Base-by-base conservation (phyloP, 2,888 invertebrate genomes). In the Acronicta aceris region DNA sequence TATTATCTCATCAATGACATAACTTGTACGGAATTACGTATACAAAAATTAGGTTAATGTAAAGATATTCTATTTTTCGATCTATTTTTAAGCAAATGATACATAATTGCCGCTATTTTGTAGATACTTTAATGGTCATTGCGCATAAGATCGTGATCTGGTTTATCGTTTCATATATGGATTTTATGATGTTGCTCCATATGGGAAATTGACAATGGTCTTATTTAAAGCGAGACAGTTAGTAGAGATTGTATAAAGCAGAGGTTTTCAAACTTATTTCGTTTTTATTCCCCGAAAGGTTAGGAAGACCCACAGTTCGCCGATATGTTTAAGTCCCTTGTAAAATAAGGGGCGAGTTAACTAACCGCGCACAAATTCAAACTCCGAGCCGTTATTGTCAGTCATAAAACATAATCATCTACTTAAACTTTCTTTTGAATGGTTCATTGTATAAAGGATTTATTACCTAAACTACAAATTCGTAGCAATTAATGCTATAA, bases 81-180 rank as follows among this genome's bases (percentile, higher is more conserved):
- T 74, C 72, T 55, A 49, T 57, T 76, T 74, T 61, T 43, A 51
- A 38, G 50, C 56, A 60, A 67, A 60, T 74, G 36, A 59, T 61
- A 59, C 25, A 59, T 73, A 76, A 72, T 74, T 41, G 53, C 17
- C 17, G 52, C 4, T 56, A 68, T 68, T 70, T 72, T 68, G 57
- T 27, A 57, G 8, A 58, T 61, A 36, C 33, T 59, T 51, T 59
- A 68, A 73, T 68, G 47, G 69, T 41, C 21, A 57, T 76, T 76
- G 71, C 76, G 74, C 56, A 61, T 57, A 16, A 41, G 40, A 27
- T 75, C 71, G 67, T 73, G 72, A 73, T 66, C 57, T 59, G 64
- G 59, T 43, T 66, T 63, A 55, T 59, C 45, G 17, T 62, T 66
- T 56, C 21, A 33, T 71, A 45, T 36, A 51, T 69, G 47, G 50